A percentile compares a stretch with the other conserved stretches of the same genome.
Evolutionary conservation across 2,797 vertebrate genomes (phyloP).

Genomic region (Brachyrhaphis roseni): DNA sequence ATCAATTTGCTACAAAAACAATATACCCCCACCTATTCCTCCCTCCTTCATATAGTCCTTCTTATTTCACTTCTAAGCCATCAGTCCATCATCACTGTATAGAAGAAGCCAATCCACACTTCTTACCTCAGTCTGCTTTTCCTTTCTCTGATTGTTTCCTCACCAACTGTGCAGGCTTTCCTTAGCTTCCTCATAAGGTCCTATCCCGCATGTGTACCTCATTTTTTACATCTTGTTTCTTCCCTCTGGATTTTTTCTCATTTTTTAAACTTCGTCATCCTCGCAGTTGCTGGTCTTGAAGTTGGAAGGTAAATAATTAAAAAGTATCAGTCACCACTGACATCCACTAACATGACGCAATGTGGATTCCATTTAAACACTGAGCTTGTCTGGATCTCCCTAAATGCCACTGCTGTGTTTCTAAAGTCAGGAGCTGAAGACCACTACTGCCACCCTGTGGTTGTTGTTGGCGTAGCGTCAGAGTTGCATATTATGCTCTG

Average conservation of each 20-base stretch:
- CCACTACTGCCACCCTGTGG: slow-evolving; percentile 67
- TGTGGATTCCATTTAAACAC: slow-evolving; percentile 15
- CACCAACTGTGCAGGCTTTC: neutral
- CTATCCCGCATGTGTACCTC: neutral
- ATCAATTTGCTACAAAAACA: slow-evolving; percentile 90
- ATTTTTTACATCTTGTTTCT: neutral
- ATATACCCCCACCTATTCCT: slow-evolving; percentile 43
- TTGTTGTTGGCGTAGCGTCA: rapidly evolving
- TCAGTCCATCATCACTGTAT: slow-evolving; percentile 58
- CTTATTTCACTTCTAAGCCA: slow-evolving; percentile 27
- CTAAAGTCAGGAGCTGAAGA: slow-evolving; percentile 20
- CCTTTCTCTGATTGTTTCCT: neutral
- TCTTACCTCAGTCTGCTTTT: slow-evolving; percentile 2
- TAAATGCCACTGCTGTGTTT: slow-evolving; percentile 14
- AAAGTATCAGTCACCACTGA: neutral
- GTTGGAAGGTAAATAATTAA: neutral
- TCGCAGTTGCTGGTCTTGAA: neutral
- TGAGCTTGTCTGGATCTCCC: slow-evolving; percentile 4
- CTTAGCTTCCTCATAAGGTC: neutral
- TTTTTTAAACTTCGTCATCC: no score
- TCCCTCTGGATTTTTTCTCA: neutral
- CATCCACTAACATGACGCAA: slow-evolving; percentile 19
- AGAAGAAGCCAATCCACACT: slow-evolving; percentile 31
- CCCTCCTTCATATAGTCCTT: slow-evolving; percentile 31
- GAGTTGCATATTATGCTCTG: neutral